Base-by-base conservation (phyloP, 1,140 invertebrate genomes). In the Zaprionus africanus region DNA sequence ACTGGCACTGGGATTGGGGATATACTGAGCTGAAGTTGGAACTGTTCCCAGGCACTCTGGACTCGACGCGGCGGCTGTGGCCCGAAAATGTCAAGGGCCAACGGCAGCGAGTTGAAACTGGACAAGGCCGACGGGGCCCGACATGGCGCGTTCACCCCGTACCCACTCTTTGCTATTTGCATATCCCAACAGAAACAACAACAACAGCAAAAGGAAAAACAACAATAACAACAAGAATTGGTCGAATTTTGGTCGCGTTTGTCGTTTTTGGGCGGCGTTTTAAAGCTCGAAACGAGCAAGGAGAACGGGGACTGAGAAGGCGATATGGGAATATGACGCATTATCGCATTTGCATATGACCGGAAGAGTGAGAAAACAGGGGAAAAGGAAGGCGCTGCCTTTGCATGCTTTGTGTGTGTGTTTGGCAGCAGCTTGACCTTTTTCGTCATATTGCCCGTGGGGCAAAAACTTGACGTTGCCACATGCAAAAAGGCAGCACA, bases 51-150 rank as follows among this genome's bases (percentile, higher is more conserved):
- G 15, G 41, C 41, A 31, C 41, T 43, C 41, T 43, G 41, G 2
- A 36, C 34, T 4, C 11, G 12, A 15, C 31, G 31, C 31, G 31
- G 31, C 31, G 31, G 31, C 41, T 46, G 41, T 46, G 41, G 41
- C 41, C 63, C 28, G 26, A 86, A 86, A 88, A 88, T 87, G 83
- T 87, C 83, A 87, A 87, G 83, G 81, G 59, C 81, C 82, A 68
- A 54, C 31, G 74, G 54, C 34, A 59, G 31, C 41, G 76, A 53
- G 31, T 36, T 63, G 60, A 62, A 51, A 58, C 49, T 71, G 78
- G 67, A 66, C 78, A 78, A 66, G 80, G 41, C 41, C 41, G 63
- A 75, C 66, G 56, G 22, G 4, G 34, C 22, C 28, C 19, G 54
- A 17, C 17, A 15, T 38, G 28, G 19, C 43, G 12, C 63, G 19